Base-by-base conservation (phyloP, 2,113 vertebrate genomes). In the Tragelaphus imberbis region DNA sequence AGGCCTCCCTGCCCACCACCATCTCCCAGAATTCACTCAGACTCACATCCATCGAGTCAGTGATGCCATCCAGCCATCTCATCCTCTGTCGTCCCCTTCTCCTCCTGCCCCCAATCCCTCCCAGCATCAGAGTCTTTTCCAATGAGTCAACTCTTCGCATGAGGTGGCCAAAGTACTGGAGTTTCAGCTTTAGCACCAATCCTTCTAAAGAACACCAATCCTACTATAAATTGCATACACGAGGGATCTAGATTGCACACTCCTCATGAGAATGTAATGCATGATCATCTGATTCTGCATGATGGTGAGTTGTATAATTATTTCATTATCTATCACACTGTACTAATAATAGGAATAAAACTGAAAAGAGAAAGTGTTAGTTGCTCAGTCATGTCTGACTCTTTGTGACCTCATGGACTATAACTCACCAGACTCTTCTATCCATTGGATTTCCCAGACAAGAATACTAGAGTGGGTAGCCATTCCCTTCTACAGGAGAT, bases 1-100 rank as follows among this genome's bases (percentile, higher is more conserved):
- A 63, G 28, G 61, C 14, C 28, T 63, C 61, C 14, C 28, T 63
- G 14, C 16, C 61, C 61, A 63, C 3, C 13, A 63, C 28, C 28
- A 63, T 3, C 28, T 63, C 61, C 28, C 1, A 3, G 61, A 63
- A 14, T 33, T 63, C 61, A 30, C 61, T 63, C 61, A 63, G 0
- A 33, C 61, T 15, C 6, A 63, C 6, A 0, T 63, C 28, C 61
- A 63, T 63, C 0, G 6, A 7, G 6, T 33, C 12, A 0, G 14
- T 63, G 61, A 63, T 63, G 61, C 61, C 61, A 63, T 63, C 61
- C 28, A 58, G 5, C 28, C 61, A 63, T 30, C 28, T 63, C 13
- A 63, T 63, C 61, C 61, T 63, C 61, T 30, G 28, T 63, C 28
- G 0, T 63, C 28, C 28, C 28, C 3, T 3, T 63, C 0, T 33